Conservation (phyloP, 1,140 invertebrate species). For the Zaprionus taronus region DNA sequence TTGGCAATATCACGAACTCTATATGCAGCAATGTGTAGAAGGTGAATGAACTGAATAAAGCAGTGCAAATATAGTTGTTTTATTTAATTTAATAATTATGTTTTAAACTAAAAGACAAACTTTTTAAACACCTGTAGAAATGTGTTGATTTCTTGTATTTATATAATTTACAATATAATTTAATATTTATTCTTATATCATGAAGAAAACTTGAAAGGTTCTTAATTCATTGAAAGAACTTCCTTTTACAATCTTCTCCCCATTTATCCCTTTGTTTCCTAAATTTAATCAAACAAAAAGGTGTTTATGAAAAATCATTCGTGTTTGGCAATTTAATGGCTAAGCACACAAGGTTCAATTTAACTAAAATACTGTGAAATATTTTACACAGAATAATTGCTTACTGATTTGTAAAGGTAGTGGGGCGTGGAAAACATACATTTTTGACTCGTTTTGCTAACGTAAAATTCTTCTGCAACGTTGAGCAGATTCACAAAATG, state of each 20-base stretch:
- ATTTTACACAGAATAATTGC: not conserved
- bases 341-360: conserved; percentile 9
- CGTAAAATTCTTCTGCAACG: not conserved
- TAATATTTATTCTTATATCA: too few species aligned
- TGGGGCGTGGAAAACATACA: not conserved
- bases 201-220: too few species aligned
- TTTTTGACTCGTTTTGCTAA: not conserved
- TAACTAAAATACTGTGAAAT: conserved; percentile 2
- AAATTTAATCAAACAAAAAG: conserved; percentile 2
- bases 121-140: too few species aligned
- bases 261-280: not conserved
- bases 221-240: too few species aligned
- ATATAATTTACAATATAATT: too few species aligned
- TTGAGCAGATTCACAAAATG: not conserved
- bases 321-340: conserved; percentile 49
- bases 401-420: not conserved
- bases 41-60: too few species aligned
- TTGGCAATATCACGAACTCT: not conserved
- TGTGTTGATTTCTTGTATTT: too few species aligned
- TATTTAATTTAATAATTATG: too few species aligned
- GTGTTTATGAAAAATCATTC: conserved; percentile 23
- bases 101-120: too few species aligned
- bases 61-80: too few species aligned
- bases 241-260: too few species aligned
- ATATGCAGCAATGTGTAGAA: not conserved